phyloP scores from a whole-genome alignment of 2,113 vertebrate species.

The Triplophysa rosa region DNA sequence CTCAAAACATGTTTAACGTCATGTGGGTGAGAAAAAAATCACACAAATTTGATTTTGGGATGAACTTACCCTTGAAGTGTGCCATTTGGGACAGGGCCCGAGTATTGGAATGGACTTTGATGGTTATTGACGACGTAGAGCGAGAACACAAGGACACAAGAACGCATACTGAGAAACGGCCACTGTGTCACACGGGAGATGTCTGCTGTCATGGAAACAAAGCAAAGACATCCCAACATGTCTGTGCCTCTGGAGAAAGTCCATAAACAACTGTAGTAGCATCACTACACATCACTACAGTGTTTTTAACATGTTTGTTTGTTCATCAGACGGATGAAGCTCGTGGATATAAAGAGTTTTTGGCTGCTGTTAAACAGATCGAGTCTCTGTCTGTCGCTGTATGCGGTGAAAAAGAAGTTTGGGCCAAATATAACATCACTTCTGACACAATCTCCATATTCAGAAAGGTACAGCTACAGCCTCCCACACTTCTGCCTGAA shows the following conservation, averaged over 20 bases:
- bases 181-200: slow-evolving; percentile 41
- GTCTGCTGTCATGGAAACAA: slow-evolving; percentile 20
- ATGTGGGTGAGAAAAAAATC: too few species aligned
- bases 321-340: slow-evolving; percentile 74
- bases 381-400: slow-evolving; percentile 78
- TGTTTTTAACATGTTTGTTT: not conserved
- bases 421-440: slow-evolving; percentile 74
- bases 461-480: slow-evolving; percentile 74
- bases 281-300: not conserved
- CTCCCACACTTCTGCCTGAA: not conserved
- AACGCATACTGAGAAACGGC: slow-evolving; percentile 50
- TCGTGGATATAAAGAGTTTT: slow-evolving; percentile 70
- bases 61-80: not conserved
- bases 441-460: slow-evolving; percentile 79
- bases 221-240: slow-evolving; percentile 51
- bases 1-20: too few species aligned
- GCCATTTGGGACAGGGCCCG: not conserved
- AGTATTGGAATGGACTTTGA: not conserved
- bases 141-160: not conserved
- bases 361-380: slow-evolving; percentile 62
- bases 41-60: too few species aligned
- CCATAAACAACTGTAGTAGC: slow-evolving; percentile 45
- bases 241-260: slow-evolving; percentile 63
- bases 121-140: too few species aligned
- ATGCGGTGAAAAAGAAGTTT: slow-evolving; percentile 74